Conservation (phyloP, 2,888 invertebrate species). For the Rhabditophanes sp. region DNA sequence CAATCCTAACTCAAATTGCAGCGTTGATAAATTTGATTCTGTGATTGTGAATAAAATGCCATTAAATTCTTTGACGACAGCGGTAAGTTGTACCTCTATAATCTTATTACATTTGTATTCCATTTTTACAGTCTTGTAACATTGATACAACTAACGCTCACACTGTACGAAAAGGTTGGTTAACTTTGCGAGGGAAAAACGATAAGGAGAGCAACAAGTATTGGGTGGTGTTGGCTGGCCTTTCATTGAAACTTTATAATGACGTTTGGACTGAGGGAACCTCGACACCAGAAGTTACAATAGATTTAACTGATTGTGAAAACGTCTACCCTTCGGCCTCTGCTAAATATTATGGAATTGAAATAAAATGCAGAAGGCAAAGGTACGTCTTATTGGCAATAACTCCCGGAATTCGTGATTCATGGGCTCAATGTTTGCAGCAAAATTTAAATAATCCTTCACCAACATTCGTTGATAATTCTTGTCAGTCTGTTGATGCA, state of each 20-base stretch:
- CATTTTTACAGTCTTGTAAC: slow-evolving; percentile 15
- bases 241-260: slow-evolving; percentile 37
- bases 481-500: slow-evolving; percentile 21
- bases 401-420: slow-evolving; percentile 44
- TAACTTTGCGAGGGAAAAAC: slow-evolving; percentile 37
- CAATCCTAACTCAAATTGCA: too few species aligned
- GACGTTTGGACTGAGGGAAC: slow-evolving; percentile 42
- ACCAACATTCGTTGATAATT: slow-evolving; percentile 32
- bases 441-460: slow-evolving; percentile 37
- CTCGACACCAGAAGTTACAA: slow-evolving; percentile 25
- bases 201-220: slow-evolving; percentile 41
- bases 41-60: too few species aligned
- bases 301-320: slow-evolving; percentile 40
- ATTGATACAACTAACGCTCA: slow-evolving; percentile 34
- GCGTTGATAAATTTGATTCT: too few species aligned
- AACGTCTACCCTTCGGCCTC: slow-evolving; percentile 38
- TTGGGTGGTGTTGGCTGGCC: slow-evolving; percentile 42
- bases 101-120: too few species aligned
- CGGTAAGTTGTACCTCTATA: not conserved
- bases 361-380: slow-evolving; percentile 34
- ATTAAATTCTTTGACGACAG: too few species aligned
- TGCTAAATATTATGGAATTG: slow-evolving; percentile 41
- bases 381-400: slow-evolving; percentile 40
- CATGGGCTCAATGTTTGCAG: slow-evolving; percentile 36
- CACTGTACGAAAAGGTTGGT: slow-evolving; percentile 42